Conservation (phyloP, 1,140 invertebrate species). For the Artemia franciscana region DNA sequence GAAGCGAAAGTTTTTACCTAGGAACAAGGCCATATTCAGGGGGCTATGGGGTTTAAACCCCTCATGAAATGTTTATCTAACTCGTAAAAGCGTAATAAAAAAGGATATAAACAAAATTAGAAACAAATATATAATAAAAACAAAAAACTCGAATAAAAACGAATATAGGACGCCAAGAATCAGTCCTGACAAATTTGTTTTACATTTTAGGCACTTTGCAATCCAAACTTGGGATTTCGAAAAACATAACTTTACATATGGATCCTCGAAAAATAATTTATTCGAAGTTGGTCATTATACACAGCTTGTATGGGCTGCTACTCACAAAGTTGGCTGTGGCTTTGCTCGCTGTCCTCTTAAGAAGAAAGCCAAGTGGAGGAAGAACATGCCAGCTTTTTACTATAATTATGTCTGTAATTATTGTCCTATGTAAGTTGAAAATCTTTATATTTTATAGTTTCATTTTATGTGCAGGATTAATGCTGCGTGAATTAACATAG, state of each 20-base stretch:
- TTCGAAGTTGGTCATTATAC: slow-evolving; percentile 50
- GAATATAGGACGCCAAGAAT: no score
- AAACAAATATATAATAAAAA: no score
- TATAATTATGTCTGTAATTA: slow-evolving; percentile 72
- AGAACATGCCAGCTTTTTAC: slow-evolving; percentile 23
- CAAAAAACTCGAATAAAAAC: no score
- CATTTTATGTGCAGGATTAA: no score
- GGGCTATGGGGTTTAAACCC: no score
- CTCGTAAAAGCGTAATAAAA: no score
- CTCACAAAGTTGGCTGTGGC: slow-evolving; percentile 51
- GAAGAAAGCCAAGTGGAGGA: slow-evolving; percentile 17
- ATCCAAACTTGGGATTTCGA: slow-evolving; percentile 55
- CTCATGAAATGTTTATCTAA: no score
- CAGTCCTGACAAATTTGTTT: not conserved
- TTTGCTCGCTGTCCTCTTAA: slow-evolving; percentile 35
- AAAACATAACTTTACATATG: slow-evolving; percentile 45
- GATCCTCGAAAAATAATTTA: slow-evolving; percentile 30
- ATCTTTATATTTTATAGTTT: no score
- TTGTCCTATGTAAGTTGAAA: slow-evolving; percentile 53
- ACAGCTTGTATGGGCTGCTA: slow-evolving; percentile 56
- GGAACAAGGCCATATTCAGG: no score
- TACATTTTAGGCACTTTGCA: slow-evolving; percentile 41
- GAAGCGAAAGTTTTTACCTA: no score
- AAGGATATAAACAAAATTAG: no score
- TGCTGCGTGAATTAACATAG: no score